Conservation (phyloP, 2,888 invertebrate genomes). For the Orgyia antiqua region DNA sequence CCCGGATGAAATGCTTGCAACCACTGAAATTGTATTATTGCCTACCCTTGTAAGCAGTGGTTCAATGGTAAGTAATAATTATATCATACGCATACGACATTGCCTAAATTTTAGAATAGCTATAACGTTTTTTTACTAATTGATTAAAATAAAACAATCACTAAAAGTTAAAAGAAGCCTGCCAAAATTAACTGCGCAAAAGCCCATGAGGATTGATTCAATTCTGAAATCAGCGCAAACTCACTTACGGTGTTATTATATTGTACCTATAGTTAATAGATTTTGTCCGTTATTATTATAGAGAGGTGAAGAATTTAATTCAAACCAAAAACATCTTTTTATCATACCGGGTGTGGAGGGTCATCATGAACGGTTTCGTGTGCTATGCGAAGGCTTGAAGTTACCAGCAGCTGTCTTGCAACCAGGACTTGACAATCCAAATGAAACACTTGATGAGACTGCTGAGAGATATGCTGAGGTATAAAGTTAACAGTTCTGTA, state of each 20-base stretch:
- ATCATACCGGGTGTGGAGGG: conserved; percentile 48
- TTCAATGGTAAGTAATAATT: background rate
- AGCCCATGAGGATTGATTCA: too few species aligned
- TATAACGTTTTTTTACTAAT: background rate
- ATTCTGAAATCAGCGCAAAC: too few species aligned
- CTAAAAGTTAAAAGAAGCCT: background rate
- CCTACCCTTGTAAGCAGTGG: conserved; percentile 28
- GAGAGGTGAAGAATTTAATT: conserved; percentile 40
- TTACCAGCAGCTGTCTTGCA: conserved; percentile 38
- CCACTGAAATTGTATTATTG: conserved; percentile 38
- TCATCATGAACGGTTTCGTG: conserved; percentile 31
- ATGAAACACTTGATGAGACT: conserved; percentile 33
- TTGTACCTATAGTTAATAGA: too few species aligned
- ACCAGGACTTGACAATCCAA: conserved; percentile 32
- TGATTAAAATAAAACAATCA: conserved; percentile 1
- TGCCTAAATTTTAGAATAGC: too few species aligned
- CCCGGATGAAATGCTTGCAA: conserved; percentile 44
- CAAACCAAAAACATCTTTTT: conserved; percentile 28
- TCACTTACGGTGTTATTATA: too few species aligned
- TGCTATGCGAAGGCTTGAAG: conserved; percentile 37
- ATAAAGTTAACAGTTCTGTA: too few species aligned
- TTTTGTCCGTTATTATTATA: too few species aligned
- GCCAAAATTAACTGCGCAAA: too few species aligned
- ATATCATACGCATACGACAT: too few species aligned
- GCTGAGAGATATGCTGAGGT: conserved; percentile 39